Evolutionary conservation across 2,888 invertebrate genomes (phyloP), one percentile per base, ranked within the genome.

Genomic region (Heteromyza rotundicornis): DNA sequence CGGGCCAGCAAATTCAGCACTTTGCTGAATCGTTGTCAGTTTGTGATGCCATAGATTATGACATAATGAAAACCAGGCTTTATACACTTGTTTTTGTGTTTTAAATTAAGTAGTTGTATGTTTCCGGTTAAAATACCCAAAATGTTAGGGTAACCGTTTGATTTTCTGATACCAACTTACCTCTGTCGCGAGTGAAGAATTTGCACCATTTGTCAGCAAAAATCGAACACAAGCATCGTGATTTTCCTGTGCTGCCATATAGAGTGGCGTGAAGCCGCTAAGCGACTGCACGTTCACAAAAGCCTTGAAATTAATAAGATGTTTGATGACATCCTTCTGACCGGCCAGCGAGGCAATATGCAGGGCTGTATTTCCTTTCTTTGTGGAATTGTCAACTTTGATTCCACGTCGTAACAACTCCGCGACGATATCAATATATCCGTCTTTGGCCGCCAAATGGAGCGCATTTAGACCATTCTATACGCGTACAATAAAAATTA

Each of bases 211-310:
- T 35, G 91, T 88, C 60, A 98, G 86, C 62, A 98, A 86, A 85
- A 94, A 92, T 79, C 93, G 91, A 68, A 99, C 98, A 72, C 96
- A 95, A 7, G 88, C 89, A 65, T 96, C 96, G 80, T 98, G 96
- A 82, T 96, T 96, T 83, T 97, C 97, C 84, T 97, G 98, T 10
- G 98, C 96, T 2, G 97, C 97, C 98, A 98, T 98, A 82, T 98
- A 98, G 50, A 99, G 86, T 0, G 98, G 98, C 0, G 98, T 98
- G 85, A 98, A 99, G 50, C 98, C 98, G 81, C 95, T 97, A 70
- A 95, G 91, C 1, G 95, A 95, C 82, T 98, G 98, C 14, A 96
- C 95, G 84, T 99, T 99, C 72, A 98, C 94, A 78, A 94, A 92
- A 72, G 98, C 98, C 72, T 94, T 93, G 76, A 93, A 90, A 73